Percentiles rank a stretch among this genome's conserved stretches.
phyloP scores from a whole-genome alignment of 2,113 vertebrate species.

The Rhinopithecus roxellana region DNA sequence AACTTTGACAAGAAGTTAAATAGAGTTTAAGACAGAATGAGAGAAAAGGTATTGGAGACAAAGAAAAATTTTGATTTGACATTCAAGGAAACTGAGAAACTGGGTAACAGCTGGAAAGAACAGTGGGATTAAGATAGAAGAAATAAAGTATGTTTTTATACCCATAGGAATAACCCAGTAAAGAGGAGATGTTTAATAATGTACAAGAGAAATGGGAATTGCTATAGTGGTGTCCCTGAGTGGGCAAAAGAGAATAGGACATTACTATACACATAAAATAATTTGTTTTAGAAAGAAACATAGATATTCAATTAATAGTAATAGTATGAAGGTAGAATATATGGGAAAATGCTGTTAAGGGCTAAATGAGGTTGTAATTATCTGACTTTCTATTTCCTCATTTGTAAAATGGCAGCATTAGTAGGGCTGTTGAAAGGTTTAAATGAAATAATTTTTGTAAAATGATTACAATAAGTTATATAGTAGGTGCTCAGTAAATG shows the following conservation, averaged over 20 bases:
- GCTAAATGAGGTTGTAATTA: neutral
- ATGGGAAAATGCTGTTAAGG: neutral
- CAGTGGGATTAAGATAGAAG: neutral
- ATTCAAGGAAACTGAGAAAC: neutral
- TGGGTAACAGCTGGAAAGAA: neutral
- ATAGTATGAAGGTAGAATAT: neutral
- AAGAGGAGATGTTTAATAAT: neutral
- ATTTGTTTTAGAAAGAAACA: neutral
- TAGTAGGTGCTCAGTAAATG: neutral
- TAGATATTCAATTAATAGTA: neutral
- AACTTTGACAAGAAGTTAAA: neutral
- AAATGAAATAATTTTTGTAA: neutral
- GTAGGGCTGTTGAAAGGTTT: neutral
- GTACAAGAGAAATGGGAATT: neutral
- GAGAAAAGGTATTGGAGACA: neutral
- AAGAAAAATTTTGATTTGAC: neutral
- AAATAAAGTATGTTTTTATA: neutral
- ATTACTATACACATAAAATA: neutral
- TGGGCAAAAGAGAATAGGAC: neutral
- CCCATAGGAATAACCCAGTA: neutral
- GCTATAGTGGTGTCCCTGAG: neutral
- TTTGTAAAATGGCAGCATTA: neutral
- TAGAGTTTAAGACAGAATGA: neutral
- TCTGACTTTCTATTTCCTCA: neutral
- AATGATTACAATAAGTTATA: neutral